phyloP scores from a whole-genome alignment of 1,140 invertebrate genomes.

The Drosophila burlai region DNA sequence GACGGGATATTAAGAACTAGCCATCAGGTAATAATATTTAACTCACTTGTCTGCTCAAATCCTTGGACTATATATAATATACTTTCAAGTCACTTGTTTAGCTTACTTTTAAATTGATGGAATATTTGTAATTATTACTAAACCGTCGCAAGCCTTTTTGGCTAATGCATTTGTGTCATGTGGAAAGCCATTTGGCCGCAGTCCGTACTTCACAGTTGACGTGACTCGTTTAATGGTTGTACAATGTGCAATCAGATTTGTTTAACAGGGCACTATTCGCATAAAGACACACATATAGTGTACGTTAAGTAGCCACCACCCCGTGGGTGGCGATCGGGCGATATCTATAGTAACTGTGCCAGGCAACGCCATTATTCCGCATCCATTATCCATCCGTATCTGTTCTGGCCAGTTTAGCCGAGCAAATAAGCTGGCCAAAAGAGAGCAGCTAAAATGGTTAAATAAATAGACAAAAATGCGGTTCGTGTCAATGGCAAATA shows the following conservation, averaged over 20 bases:
- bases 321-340: constrained; percentile 6
- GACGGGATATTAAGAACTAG: neutral
- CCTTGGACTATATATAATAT: neutral
- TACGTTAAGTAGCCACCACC: constrained; percentile 7
- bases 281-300: constrained; percentile 5
- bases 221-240: constrained; percentile 55
- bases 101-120: neutral
- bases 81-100: neutral
- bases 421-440: constrained; percentile 46
- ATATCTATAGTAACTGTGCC: constrained; percentile 22
- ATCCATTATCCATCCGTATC: constrained; percentile 18
- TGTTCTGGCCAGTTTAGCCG: constrained; percentile 55
- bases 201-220: constrained; percentile 13
- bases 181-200: constrained; percentile 34
- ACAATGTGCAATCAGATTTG: constrained; percentile 54
- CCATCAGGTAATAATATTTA: neutral
- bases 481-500: constrained; percentile 63
- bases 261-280: constrained; percentile 17
- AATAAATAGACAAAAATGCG: constrained; percentile 42
- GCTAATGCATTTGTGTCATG: constrained; percentile 64
- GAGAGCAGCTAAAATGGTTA: constrained; percentile 9
- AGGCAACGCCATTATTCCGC: constrained; percentile 19
- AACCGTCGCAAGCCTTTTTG: constrained; percentile 5
- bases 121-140: neutral
- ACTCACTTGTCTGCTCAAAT: neutral